Evolutionary conservation across 2,113 vertebrate species (phyloP).

Genomic region (Acanthochromis polyacanthus): DNA sequence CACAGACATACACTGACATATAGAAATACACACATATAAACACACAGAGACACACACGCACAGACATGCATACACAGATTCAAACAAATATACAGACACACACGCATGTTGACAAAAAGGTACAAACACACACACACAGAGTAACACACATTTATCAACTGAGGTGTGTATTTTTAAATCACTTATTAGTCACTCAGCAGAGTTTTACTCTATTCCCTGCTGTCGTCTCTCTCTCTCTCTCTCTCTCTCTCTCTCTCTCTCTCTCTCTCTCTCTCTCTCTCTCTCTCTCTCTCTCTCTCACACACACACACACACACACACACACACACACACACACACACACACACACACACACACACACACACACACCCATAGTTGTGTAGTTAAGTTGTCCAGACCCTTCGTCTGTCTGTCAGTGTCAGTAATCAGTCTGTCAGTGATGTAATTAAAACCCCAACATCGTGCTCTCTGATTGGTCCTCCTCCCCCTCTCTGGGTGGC

Average conservation of each 20-base stretch:
- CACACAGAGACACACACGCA: background rate
- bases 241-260: constrained; percentile 43
- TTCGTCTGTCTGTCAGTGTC: constrained; percentile 56
- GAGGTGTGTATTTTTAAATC: constrained; percentile 31
- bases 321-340: constrained; percentile 13
- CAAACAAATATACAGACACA: constrained; percentile 12
- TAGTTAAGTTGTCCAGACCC: constrained; percentile 72
- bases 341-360: constrained; percentile 6
- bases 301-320: constrained; percentile 19
- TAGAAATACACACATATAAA: no score
- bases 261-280: constrained; percentile 20
- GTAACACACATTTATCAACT: background rate
- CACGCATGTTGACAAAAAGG: constrained; percentile 12
- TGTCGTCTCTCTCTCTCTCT: constrained; percentile 38
- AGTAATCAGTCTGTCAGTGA: constrained; percentile 80
- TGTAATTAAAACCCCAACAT: constrained; percentile 78
- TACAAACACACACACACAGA: constrained; percentile 7
- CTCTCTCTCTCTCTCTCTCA: constrained; percentile 29
- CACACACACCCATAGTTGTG: constrained; percentile 22
- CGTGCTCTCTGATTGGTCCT: constrained; percentile 55
- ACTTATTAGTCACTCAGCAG: constrained; percentile 26
- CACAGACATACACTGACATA: no score
- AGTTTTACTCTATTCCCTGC: constrained; percentile 22
- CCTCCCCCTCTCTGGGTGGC: constrained; percentile 58
- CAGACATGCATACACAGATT: constrained; percentile 6